Base-by-base conservation (phyloP, 2,888 invertebrate species). In the Idaea aversata region DNA sequence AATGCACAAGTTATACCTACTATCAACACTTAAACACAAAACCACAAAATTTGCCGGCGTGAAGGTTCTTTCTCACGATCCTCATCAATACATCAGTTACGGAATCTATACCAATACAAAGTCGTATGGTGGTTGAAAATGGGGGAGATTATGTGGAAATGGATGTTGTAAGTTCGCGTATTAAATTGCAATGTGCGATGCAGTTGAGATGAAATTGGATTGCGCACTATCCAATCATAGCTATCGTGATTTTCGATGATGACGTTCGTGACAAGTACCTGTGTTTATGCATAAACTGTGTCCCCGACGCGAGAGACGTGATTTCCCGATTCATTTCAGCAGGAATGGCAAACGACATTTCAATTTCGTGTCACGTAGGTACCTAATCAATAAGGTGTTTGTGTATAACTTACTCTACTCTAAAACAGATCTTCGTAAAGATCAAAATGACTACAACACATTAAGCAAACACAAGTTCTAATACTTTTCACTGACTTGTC, bases 181-280 rank as follows among this genome's bases (percentile, higher is more conserved):
- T 83, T 81, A 86, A 87, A 88, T 90, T 88, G 87, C 86, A 87
- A 88, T 87, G 89, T 86, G 78, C 75, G 82, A 78, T 82, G 79
- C 82, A 80, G 82, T 80, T 84, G 77, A 75, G 76, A 82, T 85
- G 84, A 84, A 87, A 90, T 90, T 88, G 86, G 86, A 88, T 91
- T 89, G 89, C 88, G 83, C 77, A 84, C 83, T 82, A 81, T 86
- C 85, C 85, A 84, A 86, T 87, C 84, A 90, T 87, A 83, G 81
- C 79, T 78, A 86, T 86, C 86, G 86, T 88, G 88, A 88, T 90
- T 85, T 84, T 81, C 77, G 77, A 84, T 84, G 85, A 88, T 86
- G 83, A 83, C 75, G 76, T 81, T 88, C 85, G 88, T 87, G 88
- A 86, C 83, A 82, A 79, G 73, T 80, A 66, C 15, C 59, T 13